Base-by-base conservation (phyloP, 2,888 invertebrate genomes). In the Chromoteleia sp. region DNA sequence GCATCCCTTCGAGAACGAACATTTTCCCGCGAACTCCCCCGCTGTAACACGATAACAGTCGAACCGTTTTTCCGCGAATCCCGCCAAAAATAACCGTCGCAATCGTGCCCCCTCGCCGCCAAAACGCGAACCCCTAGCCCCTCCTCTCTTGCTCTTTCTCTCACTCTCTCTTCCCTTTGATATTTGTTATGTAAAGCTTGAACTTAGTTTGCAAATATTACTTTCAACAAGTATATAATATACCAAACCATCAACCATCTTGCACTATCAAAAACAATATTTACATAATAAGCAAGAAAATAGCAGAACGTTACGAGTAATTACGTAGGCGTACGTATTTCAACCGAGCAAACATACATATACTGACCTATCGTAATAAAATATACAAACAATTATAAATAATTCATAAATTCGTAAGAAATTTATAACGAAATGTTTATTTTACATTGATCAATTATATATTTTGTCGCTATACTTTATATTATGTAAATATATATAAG, bases 51-150 rank as follows among this genome's bases (percentile, higher is more conserved):
- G 65, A 52, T 52, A 65, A 65, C 36, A 30, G 36, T 29, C 15
- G n/a, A 8, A 1, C 10, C 25, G 12, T n/a, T 54, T 67, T 67
- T 67, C 67, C 43, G 41, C 29, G 67, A 67, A 67, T 43, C 41
- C 67, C 54, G 67, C 54, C 67, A 54, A 67, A 67, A 56, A 56
- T 68, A 59, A 59, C 50, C 48, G 50, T 12, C 25, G 45, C 14
- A 0, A 7, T 41, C 10, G 33, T 6, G 25, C 50, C 17, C 21
- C 7, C 33, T 33, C 33, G 7, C 39, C 58, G 58, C 14, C 12
- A 29, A 56, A 36, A 33, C 29, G 3, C 45, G 4, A 12, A 19
- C 39, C 17, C 61, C 61, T 21, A 21, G 8, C 17, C 45, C n/a
- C n/a, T n/a, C n/a, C n/a, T n/a, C n/a, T n/a, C n/a, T n/a, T n/a